phyloP scores from a whole-genome alignment of 2,888 invertebrate genomes.

The Lepidocyrtinus sp. region DNA sequence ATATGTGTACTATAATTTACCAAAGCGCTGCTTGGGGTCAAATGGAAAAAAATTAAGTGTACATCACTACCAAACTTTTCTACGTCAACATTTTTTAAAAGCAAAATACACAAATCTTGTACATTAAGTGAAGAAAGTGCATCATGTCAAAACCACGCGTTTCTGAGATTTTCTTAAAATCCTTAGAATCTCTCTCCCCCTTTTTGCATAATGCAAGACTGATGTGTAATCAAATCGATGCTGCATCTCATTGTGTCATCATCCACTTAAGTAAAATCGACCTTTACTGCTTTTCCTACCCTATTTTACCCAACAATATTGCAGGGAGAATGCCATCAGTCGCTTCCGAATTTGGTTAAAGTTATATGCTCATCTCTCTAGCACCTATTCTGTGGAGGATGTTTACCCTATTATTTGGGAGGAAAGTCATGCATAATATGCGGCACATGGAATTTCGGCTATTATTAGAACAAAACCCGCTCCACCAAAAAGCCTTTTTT shows the following conservation, averaged over 20 bases:
- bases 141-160: constrained; percentile 10
- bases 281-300: background rate
- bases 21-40: too few relatives aligned
- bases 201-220: constrained; percentile 9
- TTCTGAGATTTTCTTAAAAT: background rate
- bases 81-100: too few relatives aligned
- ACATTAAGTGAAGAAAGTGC: constrained; percentile 18
- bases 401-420: constrained; percentile 10
- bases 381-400: background rate
- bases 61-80: too few relatives aligned
- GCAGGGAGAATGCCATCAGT: background rate
- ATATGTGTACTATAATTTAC: too few relatives aligned
- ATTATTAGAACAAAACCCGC: constrained; percentile 50
- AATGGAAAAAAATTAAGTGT: too few relatives aligned
- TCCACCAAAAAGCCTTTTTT: constrained; percentile 28
- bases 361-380: constrained; percentile 3
- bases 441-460: constrained; percentile 23
- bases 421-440: constrained; percentile 12
- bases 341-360: background rate
- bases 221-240: constrained; percentile 15
- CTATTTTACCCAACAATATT: constrained; percentile 1
- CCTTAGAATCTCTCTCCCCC: background rate
- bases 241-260: constrained; percentile 16
- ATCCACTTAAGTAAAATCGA: constrained; percentile 15
- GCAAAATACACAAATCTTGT: background rate